These are phyloP conservation scores for Lasioglossum oenotherae DNA, from an alignment of 2,888 invertebrate genomes.

Conservation along the genomic window DNA sequence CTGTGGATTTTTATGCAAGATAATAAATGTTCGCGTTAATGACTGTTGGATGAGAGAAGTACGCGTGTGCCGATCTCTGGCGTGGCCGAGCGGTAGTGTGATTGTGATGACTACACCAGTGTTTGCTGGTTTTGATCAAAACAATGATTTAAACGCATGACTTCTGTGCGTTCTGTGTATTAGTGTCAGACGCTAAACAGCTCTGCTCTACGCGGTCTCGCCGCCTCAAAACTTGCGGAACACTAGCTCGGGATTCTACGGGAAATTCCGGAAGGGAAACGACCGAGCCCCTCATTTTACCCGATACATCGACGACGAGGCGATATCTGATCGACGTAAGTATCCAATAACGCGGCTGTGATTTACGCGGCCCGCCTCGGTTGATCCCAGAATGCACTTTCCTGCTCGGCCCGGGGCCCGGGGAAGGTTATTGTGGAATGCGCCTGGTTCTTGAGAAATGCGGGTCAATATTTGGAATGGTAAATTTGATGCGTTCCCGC, in stretches of 20 bases:
- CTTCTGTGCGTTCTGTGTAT: too few species aligned
- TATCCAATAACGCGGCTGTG: conserved; percentile 67
- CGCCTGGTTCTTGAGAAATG: conserved; percentile 16
- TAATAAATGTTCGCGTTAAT: too few species aligned
- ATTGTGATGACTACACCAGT: too few species aligned
- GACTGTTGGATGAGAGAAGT: too few species aligned
- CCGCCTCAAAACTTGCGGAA: too few species aligned
- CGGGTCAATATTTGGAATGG: conserved; percentile 18
- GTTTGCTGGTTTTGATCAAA: too few species aligned
- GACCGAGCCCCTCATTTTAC: conserved; percentile 59
- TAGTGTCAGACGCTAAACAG: too few species aligned
- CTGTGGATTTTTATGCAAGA: too few species aligned
- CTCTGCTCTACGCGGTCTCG: too few species aligned
- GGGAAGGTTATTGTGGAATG: conserved; percentile 9
- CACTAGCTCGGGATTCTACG: conserved; percentile 45
- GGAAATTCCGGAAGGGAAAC: conserved; percentile 51
- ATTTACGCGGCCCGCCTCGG: conserved; percentile 50
- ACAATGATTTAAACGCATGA: too few species aligned
- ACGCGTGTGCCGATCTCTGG: too few species aligned
- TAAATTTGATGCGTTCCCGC: conserved; percentile 21
- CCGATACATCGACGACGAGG: conserved; percentile 53
- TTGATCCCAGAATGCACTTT: conserved; percentile 16
- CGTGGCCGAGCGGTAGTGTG: too few species aligned
- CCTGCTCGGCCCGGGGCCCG: background rate
- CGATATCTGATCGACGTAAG: conserved; percentile 65